A percentile compares a stretch with the other conserved stretches of the same genome.
phyloP scores from a whole-genome alignment of 2,888 invertebrate species.

The Aphidoletes aphidimyza region DNA sequence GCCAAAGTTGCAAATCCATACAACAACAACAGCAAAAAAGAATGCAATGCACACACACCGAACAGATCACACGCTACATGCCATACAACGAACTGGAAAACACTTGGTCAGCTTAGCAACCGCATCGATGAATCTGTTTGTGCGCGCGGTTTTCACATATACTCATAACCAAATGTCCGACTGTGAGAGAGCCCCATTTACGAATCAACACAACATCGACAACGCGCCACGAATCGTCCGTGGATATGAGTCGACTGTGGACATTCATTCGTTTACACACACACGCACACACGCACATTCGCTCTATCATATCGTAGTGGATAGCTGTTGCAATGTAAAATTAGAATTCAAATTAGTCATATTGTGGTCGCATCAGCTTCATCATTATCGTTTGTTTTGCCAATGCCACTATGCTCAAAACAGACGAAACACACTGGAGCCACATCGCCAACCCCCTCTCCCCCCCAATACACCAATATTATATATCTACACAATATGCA shows the following conservation, averaged over 20 bases:
- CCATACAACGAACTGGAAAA: constrained; percentile 7
- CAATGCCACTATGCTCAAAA: background rate
- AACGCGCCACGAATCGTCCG: too few relatives aligned
- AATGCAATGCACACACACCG: background rate
- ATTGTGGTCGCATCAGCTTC: constrained; percentile 50
- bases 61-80: background rate
- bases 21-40: background rate
- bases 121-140: constrained; percentile 40
- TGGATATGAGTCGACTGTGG: too few relatives aligned
- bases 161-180: background rate
- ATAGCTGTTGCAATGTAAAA: background rate
- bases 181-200: too few relatives aligned
- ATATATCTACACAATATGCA: background rate
- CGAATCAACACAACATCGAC: too few relatives aligned
- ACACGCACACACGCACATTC: background rate
- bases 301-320: background rate
- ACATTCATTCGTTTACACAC: too few relatives aligned
- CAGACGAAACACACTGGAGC: background rate
- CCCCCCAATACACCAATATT: background rate
- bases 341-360: constrained; percentile 51
- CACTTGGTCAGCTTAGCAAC: constrained; percentile 46
- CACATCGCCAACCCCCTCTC: background rate
- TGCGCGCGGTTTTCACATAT: constrained; percentile 48
- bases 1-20: background rate
- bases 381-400: constrained; percentile 35